A percentile compares a stretch with the other conserved stretches of the same genome.
Evolutionary conservation across 1,140 invertebrate genomes (phyloP).

Genomic region (Andrena cerasifolii): DNA sequence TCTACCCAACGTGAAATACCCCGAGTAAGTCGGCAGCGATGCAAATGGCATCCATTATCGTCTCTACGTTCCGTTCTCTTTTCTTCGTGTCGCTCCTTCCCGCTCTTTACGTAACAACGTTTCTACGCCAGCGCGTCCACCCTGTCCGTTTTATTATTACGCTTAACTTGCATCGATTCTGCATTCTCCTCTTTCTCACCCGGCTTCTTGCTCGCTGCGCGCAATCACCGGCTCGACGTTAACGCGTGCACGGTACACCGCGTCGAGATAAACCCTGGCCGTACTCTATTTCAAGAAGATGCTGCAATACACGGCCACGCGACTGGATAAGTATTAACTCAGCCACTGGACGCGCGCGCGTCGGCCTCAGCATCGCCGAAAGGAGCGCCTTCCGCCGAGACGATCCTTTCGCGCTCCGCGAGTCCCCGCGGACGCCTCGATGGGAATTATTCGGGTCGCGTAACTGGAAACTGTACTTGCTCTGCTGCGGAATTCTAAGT

Average conservation of each 20-base stretch:
- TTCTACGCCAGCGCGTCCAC: not conserved
- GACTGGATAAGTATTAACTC: slow-evolving; percentile 13
- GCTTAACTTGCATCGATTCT: slow-evolving; percentile 46
- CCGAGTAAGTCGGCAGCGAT: slow-evolving; percentile 85
- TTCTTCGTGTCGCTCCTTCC: too few species aligned
- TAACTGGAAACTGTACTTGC: too few species aligned
- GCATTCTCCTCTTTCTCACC: slow-evolving; percentile 26
- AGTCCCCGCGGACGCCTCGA: too few species aligned
- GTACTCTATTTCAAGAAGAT: slow-evolving; percentile 47
- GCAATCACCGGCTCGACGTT: slow-evolving; percentile 24
- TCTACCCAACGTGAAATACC: slow-evolving; percentile 86
- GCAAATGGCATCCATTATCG: not conserved
- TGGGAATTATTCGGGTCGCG: too few species aligned
- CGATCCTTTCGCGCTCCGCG: too few species aligned
- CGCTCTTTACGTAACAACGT: not conserved
- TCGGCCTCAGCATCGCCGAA: not conserved
- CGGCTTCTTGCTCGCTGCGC: not conserved
- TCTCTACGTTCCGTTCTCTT: not conserved
- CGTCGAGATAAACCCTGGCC: slow-evolving; percentile 16
- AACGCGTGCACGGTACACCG: slow-evolving; percentile 3
- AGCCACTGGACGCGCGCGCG: not conserved
- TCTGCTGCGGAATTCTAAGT: too few species aligned
- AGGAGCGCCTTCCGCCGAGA: too few species aligned
- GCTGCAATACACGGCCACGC: slow-evolving; percentile 27
- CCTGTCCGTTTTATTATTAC: slow-evolving; percentile 35